phyloP scores from a whole-genome alignment of 2,888 invertebrate genomes.

The Corythucha ciliata region DNA sequence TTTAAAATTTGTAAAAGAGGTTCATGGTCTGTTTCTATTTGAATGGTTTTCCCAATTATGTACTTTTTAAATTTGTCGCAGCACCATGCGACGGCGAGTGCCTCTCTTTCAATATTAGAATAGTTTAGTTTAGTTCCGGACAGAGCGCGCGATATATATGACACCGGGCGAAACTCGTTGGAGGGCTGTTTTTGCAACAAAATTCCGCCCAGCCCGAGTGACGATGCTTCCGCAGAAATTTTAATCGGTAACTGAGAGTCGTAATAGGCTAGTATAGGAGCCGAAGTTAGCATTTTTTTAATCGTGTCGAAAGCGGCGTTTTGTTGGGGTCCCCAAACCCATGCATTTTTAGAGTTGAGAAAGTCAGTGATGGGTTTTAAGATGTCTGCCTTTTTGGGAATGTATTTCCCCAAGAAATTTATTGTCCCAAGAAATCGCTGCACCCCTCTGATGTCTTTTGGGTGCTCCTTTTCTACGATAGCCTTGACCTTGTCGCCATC shows the following conservation, averaged over 20 bases:
- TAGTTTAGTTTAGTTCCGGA: neutral
- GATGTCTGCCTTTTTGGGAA: constrained; percentile 21
- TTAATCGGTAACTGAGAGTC: neutral
- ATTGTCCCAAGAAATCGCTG: constrained; percentile 24
- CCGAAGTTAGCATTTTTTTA: neutral
- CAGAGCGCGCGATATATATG: constrained; percentile 4
- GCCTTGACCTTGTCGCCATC: constrained; percentile 24
- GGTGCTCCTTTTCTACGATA: constrained; percentile 18
- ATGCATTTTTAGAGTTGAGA: constrained; percentile 17
- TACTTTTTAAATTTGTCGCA: constrained; percentile 9
- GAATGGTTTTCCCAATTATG: constrained; percentile 5
- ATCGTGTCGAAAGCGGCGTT: constrained; percentile 11
- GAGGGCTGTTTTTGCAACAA: neutral
- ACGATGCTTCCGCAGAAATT: constrained; percentile 4
- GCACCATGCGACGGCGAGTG: constrained; percentile 5
- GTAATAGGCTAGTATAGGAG: neutral
- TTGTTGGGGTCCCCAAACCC: constrained; percentile 7
- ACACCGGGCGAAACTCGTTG: neutral
- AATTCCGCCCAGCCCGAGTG: constrained; percentile 1
- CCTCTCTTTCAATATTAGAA: constrained; percentile 11
- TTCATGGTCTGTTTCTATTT: constrained; percentile 9
- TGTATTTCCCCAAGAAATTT: constrained; percentile 19
- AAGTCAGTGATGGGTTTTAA: constrained; percentile 16
- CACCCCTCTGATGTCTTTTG: constrained; percentile 14
- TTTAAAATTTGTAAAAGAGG: neutral